Conservation (phyloP, 2,113 vertebrate genomes). For the Ariopsis seemanni region DNA sequence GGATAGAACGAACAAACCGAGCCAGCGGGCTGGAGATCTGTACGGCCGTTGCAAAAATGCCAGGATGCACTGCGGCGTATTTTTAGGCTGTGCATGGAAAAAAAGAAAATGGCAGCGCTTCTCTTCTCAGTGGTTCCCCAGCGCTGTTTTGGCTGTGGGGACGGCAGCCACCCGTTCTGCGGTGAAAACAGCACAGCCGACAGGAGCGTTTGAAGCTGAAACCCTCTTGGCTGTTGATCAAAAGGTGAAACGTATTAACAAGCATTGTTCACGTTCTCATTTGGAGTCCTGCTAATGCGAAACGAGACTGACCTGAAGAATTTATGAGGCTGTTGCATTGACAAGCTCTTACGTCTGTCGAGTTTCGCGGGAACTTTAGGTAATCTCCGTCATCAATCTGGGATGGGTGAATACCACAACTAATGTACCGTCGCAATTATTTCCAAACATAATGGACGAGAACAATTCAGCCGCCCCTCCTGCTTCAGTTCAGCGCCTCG, state of each 20-base stretch:
- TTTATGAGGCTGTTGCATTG: not conserved
- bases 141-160: slow-evolving; percentile 16
- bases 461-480: slow-evolving; percentile 8
- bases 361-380: not conserved
- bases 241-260: not conserved
- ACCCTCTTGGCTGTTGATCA: not conserved
- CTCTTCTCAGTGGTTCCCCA: slow-evolving; percentile 42
- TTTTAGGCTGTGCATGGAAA: slow-evolving; percentile 48
- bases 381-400: slow-evolving; percentile 30
- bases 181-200: slow-evolving; percentile 43
- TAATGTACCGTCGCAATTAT: slow-evolving; percentile 35
- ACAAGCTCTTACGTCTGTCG: slow-evolving; percentile 1
- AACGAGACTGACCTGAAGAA: not conserved
- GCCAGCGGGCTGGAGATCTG: slow-evolving; percentile 15
- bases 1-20: slow-evolving; percentile 14
- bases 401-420: slow-evolving; percentile 16
- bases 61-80: slow-evolving; percentile 34
- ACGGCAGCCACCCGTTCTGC: slow-evolving; percentile 21
- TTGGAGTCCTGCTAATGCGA: slow-evolving; percentile 6
- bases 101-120: slow-evolving; percentile 40
- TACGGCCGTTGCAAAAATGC: slow-evolving; percentile 25
- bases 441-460: slow-evolving; percentile 23
- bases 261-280: not conserved
- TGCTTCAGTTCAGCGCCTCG: not conserved
- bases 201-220: slow-evolving; percentile 28